These are phyloP conservation scores for Trinectes maculatus DNA, from an alignment of 2,113 vertebrate genomes.

Conservation along the genomic window DNA sequence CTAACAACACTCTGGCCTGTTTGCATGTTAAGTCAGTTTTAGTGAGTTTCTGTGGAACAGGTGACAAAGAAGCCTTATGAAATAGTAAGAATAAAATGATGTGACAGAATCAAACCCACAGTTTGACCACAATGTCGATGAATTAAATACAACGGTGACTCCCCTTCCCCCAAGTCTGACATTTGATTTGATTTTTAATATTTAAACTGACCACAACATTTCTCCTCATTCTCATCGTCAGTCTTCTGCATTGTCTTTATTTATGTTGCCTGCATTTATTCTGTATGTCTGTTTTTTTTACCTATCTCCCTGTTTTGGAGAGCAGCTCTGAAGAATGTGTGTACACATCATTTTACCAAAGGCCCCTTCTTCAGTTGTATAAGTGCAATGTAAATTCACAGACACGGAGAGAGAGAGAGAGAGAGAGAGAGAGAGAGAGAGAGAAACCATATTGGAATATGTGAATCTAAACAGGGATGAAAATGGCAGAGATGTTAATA, in stretches of 20 bases:
- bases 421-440: constrained; percentile 31
- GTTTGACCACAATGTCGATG: constrained; percentile 11
- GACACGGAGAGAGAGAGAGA: constrained; percentile 18
- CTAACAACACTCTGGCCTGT: constrained; percentile 14
- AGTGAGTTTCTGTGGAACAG: constrained; percentile 33
- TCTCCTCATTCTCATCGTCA: constrained; percentile 29
- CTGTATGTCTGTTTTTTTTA: constrained; percentile 56
- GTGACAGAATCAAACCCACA: constrained; percentile 15
- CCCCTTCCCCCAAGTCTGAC: background rate
- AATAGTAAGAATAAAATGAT: constrained; percentile 6
- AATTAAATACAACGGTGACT: constrained; percentile 1
- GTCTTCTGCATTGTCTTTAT: constrained; percentile 38
- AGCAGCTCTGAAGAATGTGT: constrained; percentile 67
- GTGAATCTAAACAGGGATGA: constrained; percentile 84
- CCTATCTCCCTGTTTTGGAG: constrained; percentile 65
- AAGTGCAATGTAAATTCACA: constrained; percentile 84
- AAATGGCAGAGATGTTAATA: constrained; percentile 81
- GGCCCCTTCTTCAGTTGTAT: constrained; percentile 82
- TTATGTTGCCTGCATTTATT: constrained; percentile 56
- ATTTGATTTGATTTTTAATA: background rate
- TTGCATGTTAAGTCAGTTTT: constrained; percentile 10
- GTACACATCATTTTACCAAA: constrained; percentile 82
- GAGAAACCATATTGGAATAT: constrained; percentile 76
- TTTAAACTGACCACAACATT: constrained; percentile 36
- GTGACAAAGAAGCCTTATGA: constrained; percentile 30